phyloP scores from a whole-genome alignment of 2,888 invertebrate genomes.

The Sinodicranocentrus sp. region DNA sequence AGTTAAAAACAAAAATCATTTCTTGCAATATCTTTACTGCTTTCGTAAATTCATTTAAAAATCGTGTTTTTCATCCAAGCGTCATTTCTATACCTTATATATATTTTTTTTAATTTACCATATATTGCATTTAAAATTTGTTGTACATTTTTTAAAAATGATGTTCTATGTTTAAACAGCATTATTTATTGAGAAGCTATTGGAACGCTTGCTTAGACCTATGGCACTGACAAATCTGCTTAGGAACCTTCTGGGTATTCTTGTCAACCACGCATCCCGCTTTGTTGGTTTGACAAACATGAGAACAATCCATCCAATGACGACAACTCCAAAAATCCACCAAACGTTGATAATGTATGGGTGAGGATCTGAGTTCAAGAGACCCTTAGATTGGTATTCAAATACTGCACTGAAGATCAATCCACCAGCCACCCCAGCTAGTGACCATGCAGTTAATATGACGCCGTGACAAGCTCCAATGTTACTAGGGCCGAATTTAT shows the following conservation, averaged over 20 bases:
- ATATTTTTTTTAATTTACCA: no score
- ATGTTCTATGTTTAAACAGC: no score
- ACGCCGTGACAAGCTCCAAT: slow-evolving; percentile 74
- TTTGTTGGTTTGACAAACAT: slow-evolving; percentile 71
- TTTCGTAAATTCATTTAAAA: no score
- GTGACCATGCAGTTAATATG: slow-evolving; percentile 73
- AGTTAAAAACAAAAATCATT: no score
- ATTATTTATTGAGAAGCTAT: slow-evolving; percentile 24
- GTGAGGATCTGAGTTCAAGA: slow-evolving; percentile 57
- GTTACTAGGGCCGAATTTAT: slow-evolving; percentile 68
- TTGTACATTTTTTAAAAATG: no score
- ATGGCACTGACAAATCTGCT: slow-evolving; percentile 28
- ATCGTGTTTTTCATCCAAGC: no score
- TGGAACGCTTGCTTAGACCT: slow-evolving; percentile 47
- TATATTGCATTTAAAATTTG: no score
- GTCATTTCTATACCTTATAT: no score
- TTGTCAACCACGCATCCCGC: slow-evolving; percentile 60
- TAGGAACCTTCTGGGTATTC: slow-evolving; percentile 33
- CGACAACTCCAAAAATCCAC: slow-evolving; percentile 73
- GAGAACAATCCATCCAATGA: slow-evolving; percentile 68
- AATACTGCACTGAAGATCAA: slow-evolving; percentile 72
- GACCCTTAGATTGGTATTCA: slow-evolving; percentile 30
- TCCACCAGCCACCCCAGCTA: slow-evolving; percentile 73
- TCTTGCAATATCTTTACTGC: no score
- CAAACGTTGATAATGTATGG: slow-evolving; percentile 74